Evolutionary conservation across 23 tunicate genomes (phyloP).

Genomic region (Aplidium turbinatum): DNA sequence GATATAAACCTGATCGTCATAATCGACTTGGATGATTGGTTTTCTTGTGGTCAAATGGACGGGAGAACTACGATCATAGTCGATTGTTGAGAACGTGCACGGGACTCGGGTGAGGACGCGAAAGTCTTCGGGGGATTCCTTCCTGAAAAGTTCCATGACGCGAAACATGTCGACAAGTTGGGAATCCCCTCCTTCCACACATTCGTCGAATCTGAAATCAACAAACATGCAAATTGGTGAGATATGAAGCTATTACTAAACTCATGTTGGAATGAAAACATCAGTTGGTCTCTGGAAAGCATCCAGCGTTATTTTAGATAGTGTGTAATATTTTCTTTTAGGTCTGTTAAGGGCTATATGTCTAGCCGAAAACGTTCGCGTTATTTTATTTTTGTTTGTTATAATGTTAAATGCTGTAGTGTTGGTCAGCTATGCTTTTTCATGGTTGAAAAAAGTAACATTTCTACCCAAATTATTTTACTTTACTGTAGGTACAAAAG

Average conservation of each 20-base stretch:
- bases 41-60: constrained; percentile 35
- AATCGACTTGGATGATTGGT: constrained; percentile 60
- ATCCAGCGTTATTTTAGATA: no score
- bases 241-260: no score
- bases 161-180: constrained; percentile 66
- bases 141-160: constrained; percentile 45
- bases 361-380: no score
- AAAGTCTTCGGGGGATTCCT: constrained; percentile 63
- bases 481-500: background rate
- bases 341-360: no score
- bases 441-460: no score
- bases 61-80: constrained; percentile 31
- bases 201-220: constrained; percentile 52
- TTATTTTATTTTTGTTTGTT: no score
- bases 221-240: background rate
- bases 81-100: constrained; percentile 47
- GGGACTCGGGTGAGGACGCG: constrained; percentile 47
- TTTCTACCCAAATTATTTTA: no score
- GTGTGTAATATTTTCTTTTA: no score
- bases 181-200: constrained; percentile 69
- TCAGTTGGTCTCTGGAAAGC: no score
- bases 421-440: no score
- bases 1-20: constrained; percentile 53
- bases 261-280: no score
- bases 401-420: no score